Evolutionary conservation across 2,888 invertebrate genomes (phyloP), one percentile per base, ranked within the genome.

Genomic region (Rapana venosa): DNA sequence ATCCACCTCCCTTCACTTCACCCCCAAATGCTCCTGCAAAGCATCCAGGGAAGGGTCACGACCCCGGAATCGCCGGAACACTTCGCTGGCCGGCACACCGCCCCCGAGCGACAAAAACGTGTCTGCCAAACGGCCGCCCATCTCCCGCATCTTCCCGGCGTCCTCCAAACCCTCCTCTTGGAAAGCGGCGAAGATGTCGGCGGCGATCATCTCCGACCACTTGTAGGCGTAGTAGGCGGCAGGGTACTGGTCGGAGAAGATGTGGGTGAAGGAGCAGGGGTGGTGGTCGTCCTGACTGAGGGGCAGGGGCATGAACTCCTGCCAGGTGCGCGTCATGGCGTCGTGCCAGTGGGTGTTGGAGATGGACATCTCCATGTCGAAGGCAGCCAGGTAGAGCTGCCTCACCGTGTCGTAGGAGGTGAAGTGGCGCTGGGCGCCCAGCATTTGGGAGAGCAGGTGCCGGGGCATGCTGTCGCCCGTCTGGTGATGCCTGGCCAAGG

Each of bases 61-160:
- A 0, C 99, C 99, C 92, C 98, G 97, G 96, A 99, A 99, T 95
- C 98, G 97, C 90, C 99, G 97, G 96, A 99, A 99, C 13, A 98
- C 97, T 96, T 99, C 98, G 91, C 97, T 97, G 0, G 98, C 97
- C 92, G 98, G 97, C 92, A 97, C 97, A 91, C 98, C 97, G 6
- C 99, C 98, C 15, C 98, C 98, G 5, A 97, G 97, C 0, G 98
- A 97, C 91, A 99, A 97, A 96, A 98, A 98, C 1, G 98, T 98
- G 90, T 98, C 97, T 92, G 98, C 97, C 95, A 98, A 98, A 91
- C 97, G 93, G 97, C 77, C 86, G 77, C 91, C 90, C 0, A 91
- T 11, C 17, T 81, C 87, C 58, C 87, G 79, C n/a, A 90, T 56
- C 85, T 95, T 94, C 77, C 93, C 92, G 92, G 96, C 94, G 20